A percentile compares a stretch with the other conserved stretches of the same genome.
Conservation (phyloP, 2,113 vertebrate genomes). For the Crotalus horridus region DNA sequence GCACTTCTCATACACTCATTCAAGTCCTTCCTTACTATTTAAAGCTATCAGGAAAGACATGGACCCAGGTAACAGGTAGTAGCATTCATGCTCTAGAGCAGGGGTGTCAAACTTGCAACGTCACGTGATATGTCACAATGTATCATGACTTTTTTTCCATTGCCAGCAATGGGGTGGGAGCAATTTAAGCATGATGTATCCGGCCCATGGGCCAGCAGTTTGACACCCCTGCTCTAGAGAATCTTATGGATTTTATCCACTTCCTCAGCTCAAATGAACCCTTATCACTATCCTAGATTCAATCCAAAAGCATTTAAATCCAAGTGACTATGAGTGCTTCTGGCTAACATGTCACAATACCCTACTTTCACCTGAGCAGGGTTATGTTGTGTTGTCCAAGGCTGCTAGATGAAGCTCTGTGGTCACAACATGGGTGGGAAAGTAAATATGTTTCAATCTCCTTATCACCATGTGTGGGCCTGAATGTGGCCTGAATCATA, state of each 20-base stretch:
- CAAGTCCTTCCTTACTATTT: neutral
- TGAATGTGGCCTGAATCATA: neutral
- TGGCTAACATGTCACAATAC: neutral
- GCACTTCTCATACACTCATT: neutral
- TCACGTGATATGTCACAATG: accelerated
- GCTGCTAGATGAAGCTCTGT: neutral
- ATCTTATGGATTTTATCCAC: neutral
- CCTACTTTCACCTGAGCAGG: neutral
- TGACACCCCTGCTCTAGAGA: neutral
- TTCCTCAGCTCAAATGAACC: neutral
- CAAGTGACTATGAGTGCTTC: neutral
- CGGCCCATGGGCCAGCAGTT: too few relatives aligned
- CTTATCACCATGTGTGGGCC: neutral
- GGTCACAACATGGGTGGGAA: neutral
- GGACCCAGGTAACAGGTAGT: too few relatives aligned
- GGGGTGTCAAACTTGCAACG: too few relatives aligned
- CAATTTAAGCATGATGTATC: too few relatives aligned
- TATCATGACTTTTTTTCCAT: too few relatives aligned
- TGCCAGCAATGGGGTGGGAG: too few relatives aligned
- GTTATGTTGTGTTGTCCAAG: neutral
- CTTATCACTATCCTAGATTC: neutral
- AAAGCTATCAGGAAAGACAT: neutral
- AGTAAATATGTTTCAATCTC: neutral
- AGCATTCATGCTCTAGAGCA: neutral
- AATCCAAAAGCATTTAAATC: neutral